A percentile compares a stretch with the other conserved stretches of the same genome.
These are phyloP conservation scores for Idaea dimidiata DNA, from an alignment of 2,888 invertebrate species.

Conservation along the genomic window DNA sequence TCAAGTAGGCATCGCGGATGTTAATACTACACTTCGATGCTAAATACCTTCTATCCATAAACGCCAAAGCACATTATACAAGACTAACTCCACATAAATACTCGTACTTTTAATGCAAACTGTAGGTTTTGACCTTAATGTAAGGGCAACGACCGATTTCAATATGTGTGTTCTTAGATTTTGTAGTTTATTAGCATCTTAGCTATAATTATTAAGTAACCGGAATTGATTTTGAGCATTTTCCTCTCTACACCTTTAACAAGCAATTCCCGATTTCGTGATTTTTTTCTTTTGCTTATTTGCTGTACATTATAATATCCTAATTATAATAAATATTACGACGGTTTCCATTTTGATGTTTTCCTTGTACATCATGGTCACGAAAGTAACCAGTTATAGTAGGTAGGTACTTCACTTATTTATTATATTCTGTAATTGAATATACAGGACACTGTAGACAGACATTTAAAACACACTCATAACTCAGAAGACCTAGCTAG, in stretches of 20 bases:
- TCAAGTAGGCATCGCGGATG: slow-evolving; percentile 35
- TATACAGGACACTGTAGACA: slow-evolving; percentile 7
- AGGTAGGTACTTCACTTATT: background rate
- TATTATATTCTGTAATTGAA: slow-evolving; percentile 9
- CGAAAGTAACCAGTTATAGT: background rate
- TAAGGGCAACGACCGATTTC: background rate
- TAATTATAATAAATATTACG: too few relatives aligned
- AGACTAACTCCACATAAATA: slow-evolving; percentile 13
- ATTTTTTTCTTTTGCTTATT: too few relatives aligned
- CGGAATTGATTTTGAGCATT: too few relatives aligned
- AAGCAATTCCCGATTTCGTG: too few relatives aligned
- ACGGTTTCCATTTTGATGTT: too few relatives aligned
- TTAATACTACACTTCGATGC: slow-evolving; percentile 15
- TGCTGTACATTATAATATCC: too few relatives aligned
- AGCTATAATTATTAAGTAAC: too few relatives aligned
- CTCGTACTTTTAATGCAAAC: background rate
- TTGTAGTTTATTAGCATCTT: background rate
- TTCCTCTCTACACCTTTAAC: too few relatives aligned
- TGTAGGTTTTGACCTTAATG: background rate
- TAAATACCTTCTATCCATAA: slow-evolving; percentile 14
- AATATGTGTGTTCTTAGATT: background rate
- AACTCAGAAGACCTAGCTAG: slow-evolving; percentile 4
- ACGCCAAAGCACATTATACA: background rate
- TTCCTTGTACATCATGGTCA: too few relatives aligned
- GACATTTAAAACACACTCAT: background rate